Base-by-base conservation (phyloP, 1,140 invertebrate genomes). In the Spodoptera litura region DNA sequence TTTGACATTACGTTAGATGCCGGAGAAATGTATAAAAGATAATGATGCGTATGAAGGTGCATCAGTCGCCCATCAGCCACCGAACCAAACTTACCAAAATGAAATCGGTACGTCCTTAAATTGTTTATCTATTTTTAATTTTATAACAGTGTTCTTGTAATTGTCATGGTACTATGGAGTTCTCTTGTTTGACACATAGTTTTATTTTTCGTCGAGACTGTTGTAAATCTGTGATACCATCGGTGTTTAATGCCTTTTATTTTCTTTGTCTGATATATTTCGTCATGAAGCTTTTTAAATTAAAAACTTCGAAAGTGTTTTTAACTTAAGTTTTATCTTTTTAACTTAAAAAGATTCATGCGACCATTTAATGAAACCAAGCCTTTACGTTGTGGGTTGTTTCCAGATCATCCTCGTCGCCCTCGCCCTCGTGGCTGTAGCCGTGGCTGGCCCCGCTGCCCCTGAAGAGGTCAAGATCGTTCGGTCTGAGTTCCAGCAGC, bases 21-120 rank as follows among this genome's bases (percentile, higher is more conserved):
- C 76, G 80, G 87, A 87, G 89, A 92, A 93, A 92, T 93, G 91
- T 94, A 94, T 94, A 94, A 92, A 94, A 94, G 91, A 91, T 86
- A 91, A 89, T 81, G 91, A 78, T 80, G 70, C 81, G 74, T 87
- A 58, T 82, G 77, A 66, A 83, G 83, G 80, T 66, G 79, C 87
- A 93, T 92, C 93, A 93, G 93, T 93, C 85, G 91, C 86, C 90
- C 87, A 87, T 86, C 83, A 86, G 88, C 75, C 83, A 87, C 78
- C 86, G 78, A 86, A 81, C 83, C 79, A 85, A 87, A 79, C 79
- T 85, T 85, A 91, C 79, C 84, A 88, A 89, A 86, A 94, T 94
- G 93, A 94, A 94, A 89, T 62, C 92, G 88, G 93, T 94, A 87
- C 75, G 90, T 89, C 53, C 11, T 66, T 12, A 44, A 20, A 13